Base-by-base conservation (phyloP, 2,113 vertebrate genomes). In the Bufo gargarizans region DNA sequence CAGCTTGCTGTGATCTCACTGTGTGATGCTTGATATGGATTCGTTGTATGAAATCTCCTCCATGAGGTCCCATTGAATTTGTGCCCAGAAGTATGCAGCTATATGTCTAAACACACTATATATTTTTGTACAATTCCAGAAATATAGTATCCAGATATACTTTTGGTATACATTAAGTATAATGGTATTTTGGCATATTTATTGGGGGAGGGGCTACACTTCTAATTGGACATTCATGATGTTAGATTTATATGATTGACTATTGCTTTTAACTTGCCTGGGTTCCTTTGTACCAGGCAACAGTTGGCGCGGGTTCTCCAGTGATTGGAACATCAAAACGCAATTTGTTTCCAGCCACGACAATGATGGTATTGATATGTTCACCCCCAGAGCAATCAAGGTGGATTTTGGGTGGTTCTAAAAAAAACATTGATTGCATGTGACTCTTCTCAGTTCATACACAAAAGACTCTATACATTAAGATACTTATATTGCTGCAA, bases 381-480 rank as follows among this genome's bases (percentile, higher is more conserved):
- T 94, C 93, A 84, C 92, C 95, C 61, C 97, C 92, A 0, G 94
- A 95, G 74, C 95, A 94, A 92, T 98, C 97, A 94, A 98, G 91
- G 93, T 96, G 96, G 88, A 98, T 98, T 89, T 96, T 97, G 7
- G 97, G 97, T 77, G 97, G 97, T 22, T 98, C 97, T 98, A 53
- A 80, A 45, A 86, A 53, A 47, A 56, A 49, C n/a, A 12, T 11
- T 74, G 33, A 45, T 45, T 67, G 17, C 16, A 82, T 16, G 71
- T 47, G 8, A 50, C 61, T 79, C 22, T 53, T 80, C n/a, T 4
- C 14, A 43, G 55, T 5, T 6, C 6, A 43, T 58, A 43, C 6
- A 17, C 6, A 58, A n/a, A 80, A 55, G 50, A 79, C 19, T 56
- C 6, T 9, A 1, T 55, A 53, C 1, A n/a, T 71, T 0, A 4